These are phyloP conservation scores for Hirundo rustica DNA, from an alignment of 2,797 vertebrate species.

Conservation along the genomic window DNA sequence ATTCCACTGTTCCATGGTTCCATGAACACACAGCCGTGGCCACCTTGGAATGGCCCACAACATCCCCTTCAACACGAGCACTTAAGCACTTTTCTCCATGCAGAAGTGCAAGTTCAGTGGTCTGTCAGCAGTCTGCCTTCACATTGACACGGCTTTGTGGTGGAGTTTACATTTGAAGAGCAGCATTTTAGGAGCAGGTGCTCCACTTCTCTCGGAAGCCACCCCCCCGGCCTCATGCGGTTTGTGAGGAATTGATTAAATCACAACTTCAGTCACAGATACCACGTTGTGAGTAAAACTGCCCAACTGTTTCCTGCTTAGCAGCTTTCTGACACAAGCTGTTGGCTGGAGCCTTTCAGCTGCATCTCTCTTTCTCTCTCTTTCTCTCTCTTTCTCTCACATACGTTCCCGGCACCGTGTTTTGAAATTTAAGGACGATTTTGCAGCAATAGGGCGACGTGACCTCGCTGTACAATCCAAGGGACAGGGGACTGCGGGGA, in stretches of 20 bases:
- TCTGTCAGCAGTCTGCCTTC: neutral
- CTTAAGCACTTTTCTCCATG: fast-evolving
- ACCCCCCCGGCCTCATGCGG: fast-evolving
- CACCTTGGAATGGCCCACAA: neutral
- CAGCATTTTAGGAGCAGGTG: neutral
- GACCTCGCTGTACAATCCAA: neutral
- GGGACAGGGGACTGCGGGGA: neutral
- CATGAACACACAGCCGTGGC: fast-evolving
- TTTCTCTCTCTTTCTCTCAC: neutral
- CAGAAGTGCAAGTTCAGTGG: neutral
- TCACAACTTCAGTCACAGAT: neutral
- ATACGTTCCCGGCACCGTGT: neutral
- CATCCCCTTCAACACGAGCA: fast-evolving
- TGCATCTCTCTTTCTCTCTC: neutral
- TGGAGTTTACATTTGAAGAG: fast-evolving
- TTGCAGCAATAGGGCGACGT: neutral
- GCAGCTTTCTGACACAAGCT: conserved; percentile 56
- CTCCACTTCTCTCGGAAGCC: neutral
- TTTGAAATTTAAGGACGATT: neutral
- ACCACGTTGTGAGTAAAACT: neutral
- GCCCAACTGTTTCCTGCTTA: conserved; percentile 40
- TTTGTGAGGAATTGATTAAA: neutral
- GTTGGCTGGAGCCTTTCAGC: conserved; percentile 29
- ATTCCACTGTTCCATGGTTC: neutral
- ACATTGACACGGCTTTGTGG: fast-evolving